Conservation (phyloP, 1,140 invertebrate genomes). For the Sycophila sp. region DNA sequence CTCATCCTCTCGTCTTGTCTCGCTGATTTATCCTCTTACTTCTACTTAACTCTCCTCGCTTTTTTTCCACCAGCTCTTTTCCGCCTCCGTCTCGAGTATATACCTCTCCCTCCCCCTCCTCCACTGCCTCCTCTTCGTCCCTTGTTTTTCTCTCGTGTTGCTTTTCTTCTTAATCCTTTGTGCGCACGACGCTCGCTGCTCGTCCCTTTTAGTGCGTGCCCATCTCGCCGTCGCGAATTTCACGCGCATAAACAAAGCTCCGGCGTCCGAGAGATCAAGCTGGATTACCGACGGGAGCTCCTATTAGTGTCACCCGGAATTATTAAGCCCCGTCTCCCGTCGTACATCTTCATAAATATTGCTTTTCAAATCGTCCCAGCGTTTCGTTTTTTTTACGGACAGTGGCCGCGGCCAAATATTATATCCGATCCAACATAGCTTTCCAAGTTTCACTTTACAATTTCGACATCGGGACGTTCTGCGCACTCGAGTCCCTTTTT, state of each 20-base stretch:
- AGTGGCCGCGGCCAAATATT: no score
- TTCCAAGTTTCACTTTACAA: no score
- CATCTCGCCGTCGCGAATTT: no score
- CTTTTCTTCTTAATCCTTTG: neutral
- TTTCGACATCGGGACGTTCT: neutral
- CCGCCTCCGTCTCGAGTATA: neutral
- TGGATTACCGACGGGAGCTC: constrained; percentile 1
- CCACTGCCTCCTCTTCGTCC: neutral
- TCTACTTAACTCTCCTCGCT: constrained; percentile 28
- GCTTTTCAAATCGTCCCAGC: no score
- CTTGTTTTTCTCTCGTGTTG: neutral
- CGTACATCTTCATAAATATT: no score
- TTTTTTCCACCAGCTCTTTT: neutral
- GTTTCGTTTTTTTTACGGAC: no score
- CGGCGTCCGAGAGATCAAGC: neutral
- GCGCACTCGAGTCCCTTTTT: no score
- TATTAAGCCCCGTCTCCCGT: neutral
- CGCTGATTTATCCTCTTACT: constrained; percentile 43
- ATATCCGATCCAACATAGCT: no score
- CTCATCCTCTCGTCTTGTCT: constrained; percentile 22
- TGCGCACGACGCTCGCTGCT: no score
- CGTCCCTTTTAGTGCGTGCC: no score
- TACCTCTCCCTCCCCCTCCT: neutral
- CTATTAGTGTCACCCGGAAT: neutral
- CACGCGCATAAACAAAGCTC: neutral